A percentile compares a stretch with the other conserved stretches of the same genome.
These are phyloP conservation scores for Drosophila tropicalis DNA, from an alignment of 1,140 invertebrate species.

Conservation along the genomic window DNA sequence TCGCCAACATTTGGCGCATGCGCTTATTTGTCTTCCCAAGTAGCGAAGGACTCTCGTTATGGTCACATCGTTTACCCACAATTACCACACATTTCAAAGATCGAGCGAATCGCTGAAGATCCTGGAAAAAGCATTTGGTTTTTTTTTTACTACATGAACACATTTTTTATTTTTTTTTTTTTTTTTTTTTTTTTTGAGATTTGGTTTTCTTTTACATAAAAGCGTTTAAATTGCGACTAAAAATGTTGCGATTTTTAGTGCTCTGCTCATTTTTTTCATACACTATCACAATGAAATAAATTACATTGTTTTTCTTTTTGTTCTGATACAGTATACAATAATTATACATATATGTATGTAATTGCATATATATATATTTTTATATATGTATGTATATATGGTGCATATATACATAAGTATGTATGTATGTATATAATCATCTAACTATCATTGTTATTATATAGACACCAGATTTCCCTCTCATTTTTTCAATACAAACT, in stretches of 20 bases:
- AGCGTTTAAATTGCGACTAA: conserved; percentile 68
- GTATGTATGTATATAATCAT: conserved; percentile 29
- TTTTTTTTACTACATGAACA: conserved; percentile 67
- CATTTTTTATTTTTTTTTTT: conserved; percentile 53
- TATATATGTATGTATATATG: conserved; percentile 33
- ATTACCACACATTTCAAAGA: background rate
- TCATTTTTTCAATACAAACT: conserved; percentile 49
- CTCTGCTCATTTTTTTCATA: conserved; percentile 40
- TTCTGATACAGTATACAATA: conserved; percentile 51
- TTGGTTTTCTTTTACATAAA: conserved; percentile 67
- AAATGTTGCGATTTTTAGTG: conserved; percentile 68
- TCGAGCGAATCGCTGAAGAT: background rate
- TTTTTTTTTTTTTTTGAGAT: conserved; percentile 2
- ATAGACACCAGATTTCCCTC: conserved; percentile 52
- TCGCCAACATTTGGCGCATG: background rate
- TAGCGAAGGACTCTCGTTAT: too few species aligned
- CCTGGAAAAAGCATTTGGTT: too few species aligned
- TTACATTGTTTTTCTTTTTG: conserved; percentile 56
- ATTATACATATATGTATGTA: conserved; percentile 46
- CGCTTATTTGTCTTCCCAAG: background rate
- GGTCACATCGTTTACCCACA: too few species aligned
- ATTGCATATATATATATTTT: conserved; percentile 40
- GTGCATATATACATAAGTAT: conserved; percentile 34
- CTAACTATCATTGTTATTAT: conserved; percentile 49
- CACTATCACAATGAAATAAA: conserved; percentile 76